These are phyloP conservation scores for Amphiura filiformis DNA, from an alignment of 35 echinoderm and acorn worm genomes.

Conservation along the genomic window DNA sequence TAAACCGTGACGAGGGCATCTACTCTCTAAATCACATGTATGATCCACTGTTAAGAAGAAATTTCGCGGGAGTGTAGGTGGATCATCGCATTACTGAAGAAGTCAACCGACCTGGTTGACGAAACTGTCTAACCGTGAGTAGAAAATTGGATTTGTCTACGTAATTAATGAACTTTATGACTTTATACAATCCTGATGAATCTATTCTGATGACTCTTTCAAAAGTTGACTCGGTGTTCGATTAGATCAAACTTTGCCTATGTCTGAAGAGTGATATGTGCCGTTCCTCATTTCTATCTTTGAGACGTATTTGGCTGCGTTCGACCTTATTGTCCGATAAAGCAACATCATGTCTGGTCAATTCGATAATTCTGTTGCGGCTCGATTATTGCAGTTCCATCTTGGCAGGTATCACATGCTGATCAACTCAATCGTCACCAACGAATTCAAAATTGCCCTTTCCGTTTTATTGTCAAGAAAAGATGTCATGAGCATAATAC, in stretches of 20 bases:
- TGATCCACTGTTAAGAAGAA: too few species aligned
- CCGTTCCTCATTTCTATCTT: not conserved
- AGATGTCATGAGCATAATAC: not conserved
- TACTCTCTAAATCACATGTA: too few species aligned
- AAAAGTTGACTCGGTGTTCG: not conserved
- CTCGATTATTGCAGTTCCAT: not conserved
- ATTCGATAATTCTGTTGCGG: not conserved
- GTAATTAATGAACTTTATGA: too few species aligned
- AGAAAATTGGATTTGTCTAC: too few species aligned
- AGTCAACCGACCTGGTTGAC: too few species aligned
- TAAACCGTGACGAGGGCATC: too few species aligned
- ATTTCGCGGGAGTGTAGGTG: too few species aligned
- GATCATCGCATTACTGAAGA: too few species aligned
- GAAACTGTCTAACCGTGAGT: too few species aligned
- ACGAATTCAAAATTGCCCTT: constrained; percentile 19
- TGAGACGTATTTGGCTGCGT: not conserved
- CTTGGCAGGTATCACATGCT: not conserved
- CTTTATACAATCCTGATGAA: too few species aligned
- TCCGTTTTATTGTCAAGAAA: not conserved
- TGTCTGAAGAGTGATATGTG: not conserved
- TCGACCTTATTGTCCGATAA: not conserved
- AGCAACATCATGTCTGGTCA: not conserved
- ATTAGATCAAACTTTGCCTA: not conserved
- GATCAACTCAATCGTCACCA: not conserved
- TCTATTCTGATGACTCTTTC: too few species aligned